A percentile compares a stretch with the other conserved stretches of the same genome.
These are phyloP conservation scores for Microcebus jonahi DNA, from an alignment of 2,113 vertebrate genomes.

Conservation along the genomic window DNA sequence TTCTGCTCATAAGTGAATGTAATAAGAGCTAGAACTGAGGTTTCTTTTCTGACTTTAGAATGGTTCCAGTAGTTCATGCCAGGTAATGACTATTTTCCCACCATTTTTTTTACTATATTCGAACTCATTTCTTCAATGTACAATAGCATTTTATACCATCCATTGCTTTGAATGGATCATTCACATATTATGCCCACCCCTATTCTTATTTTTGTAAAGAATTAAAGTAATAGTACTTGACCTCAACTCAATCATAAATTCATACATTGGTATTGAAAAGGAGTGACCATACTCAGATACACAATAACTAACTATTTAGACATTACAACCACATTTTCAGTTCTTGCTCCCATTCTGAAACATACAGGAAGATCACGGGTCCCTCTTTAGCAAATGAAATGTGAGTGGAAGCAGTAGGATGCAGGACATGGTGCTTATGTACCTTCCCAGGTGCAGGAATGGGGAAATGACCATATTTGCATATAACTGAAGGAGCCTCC, in stretches of 20 bases:
- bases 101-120: not conserved
- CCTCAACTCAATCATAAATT: not conserved
- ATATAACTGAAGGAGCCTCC: not conserved
- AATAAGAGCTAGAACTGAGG: not conserved
- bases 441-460: not conserved
- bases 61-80: too few relatives aligned
- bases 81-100: not conserved
- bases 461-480: too few relatives aligned
- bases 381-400: not conserved
- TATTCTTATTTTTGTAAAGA: not conserved
- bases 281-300: not conserved
- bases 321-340: fast-evolving
- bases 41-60: not conserved
- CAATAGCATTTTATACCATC: not conserved
- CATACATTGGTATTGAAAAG: not conserved
- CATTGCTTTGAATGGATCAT: not conserved
- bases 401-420: fast-evolving
- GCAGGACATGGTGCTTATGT: fast-evolving
- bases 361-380: not conserved
- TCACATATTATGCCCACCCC: not conserved
- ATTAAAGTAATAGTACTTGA: not conserved
- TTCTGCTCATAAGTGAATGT: not conserved
- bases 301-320: fast-evolving
- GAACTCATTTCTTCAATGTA: not conserved
- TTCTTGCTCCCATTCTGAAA: not conserved